Conservation (phyloP, 1,140 invertebrate genomes). For the Pseudomyrmex dendroicus region DNA sequence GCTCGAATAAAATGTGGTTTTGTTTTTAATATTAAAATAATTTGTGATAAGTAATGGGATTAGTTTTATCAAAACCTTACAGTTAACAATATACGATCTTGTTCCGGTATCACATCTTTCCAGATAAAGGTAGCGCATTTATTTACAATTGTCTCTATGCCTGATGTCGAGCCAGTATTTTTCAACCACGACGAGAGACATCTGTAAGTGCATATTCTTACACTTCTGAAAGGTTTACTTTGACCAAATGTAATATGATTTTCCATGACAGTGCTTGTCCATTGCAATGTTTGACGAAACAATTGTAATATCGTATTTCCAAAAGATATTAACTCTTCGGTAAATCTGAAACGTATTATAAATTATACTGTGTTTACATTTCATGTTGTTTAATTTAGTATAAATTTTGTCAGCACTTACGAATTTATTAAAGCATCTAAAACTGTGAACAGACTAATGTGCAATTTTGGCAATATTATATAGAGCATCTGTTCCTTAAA, state of each 20-base stretch:
- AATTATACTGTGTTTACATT: not conserved
- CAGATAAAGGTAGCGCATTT: slow-evolving; percentile 70
- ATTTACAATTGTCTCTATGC: slow-evolving; percentile 72
- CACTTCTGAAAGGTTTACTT: slow-evolving; percentile 70
- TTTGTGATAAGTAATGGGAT: not conserved
- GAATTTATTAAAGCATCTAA: slow-evolving; percentile 76
- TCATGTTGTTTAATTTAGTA: not conserved
- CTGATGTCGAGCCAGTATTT: slow-evolving; percentile 63
- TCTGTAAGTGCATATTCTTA: slow-evolving; percentile 71
- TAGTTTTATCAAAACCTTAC: slow-evolving; percentile 60
- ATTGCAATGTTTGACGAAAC: slow-evolving; percentile 61
- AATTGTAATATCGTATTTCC: slow-evolving; percentile 66
- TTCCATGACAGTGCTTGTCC: slow-evolving; percentile 53
- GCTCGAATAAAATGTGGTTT: not conserved
- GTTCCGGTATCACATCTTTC: slow-evolving; percentile 74
- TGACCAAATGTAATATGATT: slow-evolving; percentile 61
- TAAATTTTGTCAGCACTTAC: slow-evolving; percentile 60
- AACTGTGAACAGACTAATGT: slow-evolving; percentile 75
- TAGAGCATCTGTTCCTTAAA: slow-evolving; percentile 71
- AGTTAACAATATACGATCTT: slow-evolving; percentile 67
- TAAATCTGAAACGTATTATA: slow-evolving; percentile 60
- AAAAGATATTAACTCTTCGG: slow-evolving; percentile 67
- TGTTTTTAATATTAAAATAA: too few relatives aligned
- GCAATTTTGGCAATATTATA: slow-evolving; percentile 75
- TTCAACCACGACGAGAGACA: slow-evolving; percentile 73